Base-by-base conservation (phyloP, 1,140 invertebrate genomes). In the Papilio polytes region DNA sequence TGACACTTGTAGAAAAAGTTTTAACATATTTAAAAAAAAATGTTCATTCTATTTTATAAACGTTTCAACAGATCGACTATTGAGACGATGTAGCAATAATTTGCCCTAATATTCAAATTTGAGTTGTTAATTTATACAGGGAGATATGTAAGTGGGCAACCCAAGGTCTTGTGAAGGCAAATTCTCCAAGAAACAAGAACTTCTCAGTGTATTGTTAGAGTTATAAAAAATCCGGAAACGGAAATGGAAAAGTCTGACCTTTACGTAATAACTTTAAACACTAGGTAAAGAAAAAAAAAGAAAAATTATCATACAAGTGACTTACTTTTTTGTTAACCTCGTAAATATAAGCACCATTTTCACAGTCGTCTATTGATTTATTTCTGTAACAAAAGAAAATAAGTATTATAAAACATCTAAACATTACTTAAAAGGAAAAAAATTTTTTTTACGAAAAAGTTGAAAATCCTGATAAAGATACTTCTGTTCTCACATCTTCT, bases 291-390 rank as follows among this genome's bases (percentile, higher is more conserved):
- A 15, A 66, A 12, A 74, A 73, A 20, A 20, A 46, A 10, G 31
- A 46, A 74, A 44, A 36, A 22, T 48, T 48, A 20, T 20, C 15
- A 8, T 41, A 46, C 2, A 72, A 36, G 8, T 74, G 18, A 85
- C 89, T 88, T 86, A 91, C 91, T 83, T 89, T 86, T 91, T 92
- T 77, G 91, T 87, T 53, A 90, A 66, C 80, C 86, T 86, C 26
- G 85, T 85, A 22, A 92, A 82, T 44, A 90, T 85, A 53, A 90
- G 86, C 82, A 92, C 89, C 91, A 92, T 92, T 82, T 86, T 89
- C 66, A 7, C 13, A 36, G 31, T 26, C 51, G 63, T 80, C 59
- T 77, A 10, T 22, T 4, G 6, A 63, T 72, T 56, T 74, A 53
- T 77, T 36, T 79, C 83, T 85, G 84, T 74, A 85, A 87, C 80